Evolutionary conservation across 2,113 vertebrate species (phyloP).

Genomic region (Eulemur macaco): DNA sequence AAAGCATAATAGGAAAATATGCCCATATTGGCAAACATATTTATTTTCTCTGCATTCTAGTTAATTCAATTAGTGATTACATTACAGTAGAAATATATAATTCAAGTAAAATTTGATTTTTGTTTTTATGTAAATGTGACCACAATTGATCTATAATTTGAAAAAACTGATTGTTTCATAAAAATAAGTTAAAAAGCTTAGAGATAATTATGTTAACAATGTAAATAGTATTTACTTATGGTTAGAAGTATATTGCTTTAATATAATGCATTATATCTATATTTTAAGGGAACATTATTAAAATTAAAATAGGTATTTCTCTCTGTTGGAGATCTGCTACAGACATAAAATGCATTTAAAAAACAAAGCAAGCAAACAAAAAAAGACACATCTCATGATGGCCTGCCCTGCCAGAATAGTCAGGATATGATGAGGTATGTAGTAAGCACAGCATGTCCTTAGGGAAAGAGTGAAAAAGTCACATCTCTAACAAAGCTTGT

Average conservation of each 20-base stretch:
- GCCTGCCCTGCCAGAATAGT: background rate
- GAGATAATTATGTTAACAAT: background rate
- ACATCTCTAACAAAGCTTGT: background rate
- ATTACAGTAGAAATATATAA: background rate
- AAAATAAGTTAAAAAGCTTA: background rate
- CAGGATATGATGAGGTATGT: background rate
- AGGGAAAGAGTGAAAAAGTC: background rate
- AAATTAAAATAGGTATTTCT: background rate
- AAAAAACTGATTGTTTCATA: background rate
- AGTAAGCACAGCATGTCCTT: background rate
- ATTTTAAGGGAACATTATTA: background rate
- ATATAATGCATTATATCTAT: background rate
- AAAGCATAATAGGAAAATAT: conserved; percentile 38
- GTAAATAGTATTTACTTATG: background rate
- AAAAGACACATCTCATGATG: background rate
- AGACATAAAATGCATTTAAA: background rate
- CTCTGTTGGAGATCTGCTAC: background rate
- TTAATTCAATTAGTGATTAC: conserved; percentile 31
- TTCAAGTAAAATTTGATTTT: background rate
- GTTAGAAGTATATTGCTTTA: background rate
- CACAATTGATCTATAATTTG: background rate
- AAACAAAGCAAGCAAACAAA: background rate
- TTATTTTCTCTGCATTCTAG: background rate
- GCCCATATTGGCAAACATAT: background rate
- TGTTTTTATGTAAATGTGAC: background rate